Conservation (phyloP, 2,888 invertebrate genomes). For the Lepidocyrtinus sp. region DNA sequence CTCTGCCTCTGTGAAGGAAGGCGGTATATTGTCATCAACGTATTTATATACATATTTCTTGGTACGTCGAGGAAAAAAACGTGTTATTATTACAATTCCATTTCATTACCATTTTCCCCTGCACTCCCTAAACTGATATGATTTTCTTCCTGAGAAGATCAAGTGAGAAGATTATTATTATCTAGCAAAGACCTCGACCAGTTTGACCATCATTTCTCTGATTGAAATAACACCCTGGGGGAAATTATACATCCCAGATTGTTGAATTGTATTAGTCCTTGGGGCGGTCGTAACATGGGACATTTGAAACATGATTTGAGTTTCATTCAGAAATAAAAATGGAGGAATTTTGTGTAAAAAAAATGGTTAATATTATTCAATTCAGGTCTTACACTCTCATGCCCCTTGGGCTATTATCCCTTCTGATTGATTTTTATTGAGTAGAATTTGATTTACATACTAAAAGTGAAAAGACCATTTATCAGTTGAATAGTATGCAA, state of each 20-base stretch:
- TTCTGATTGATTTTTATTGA: constrained; percentile 39
- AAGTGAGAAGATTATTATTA: constrained; percentile 26
- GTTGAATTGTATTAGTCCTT: constrained; percentile 46
- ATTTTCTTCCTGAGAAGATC: constrained; percentile 17
- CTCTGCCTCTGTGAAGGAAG: constrained; percentile 52
- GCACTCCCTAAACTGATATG: constrained; percentile 10
- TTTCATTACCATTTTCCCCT: too few species aligned
- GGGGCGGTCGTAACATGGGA: constrained; percentile 44
- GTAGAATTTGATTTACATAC: constrained; percentile 25
- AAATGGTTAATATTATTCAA: too few species aligned
- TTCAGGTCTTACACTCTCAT: too few species aligned
- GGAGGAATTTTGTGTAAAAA: too few species aligned
- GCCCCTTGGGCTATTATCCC: constrained; percentile 34
- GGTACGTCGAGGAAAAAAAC: neutral
- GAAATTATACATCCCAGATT: too few species aligned
- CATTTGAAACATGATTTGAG: too few species aligned
- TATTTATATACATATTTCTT: constrained; percentile 45
- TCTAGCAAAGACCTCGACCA: too few species aligned
- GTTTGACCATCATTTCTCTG: too few species aligned
- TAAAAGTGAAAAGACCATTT: neutral
- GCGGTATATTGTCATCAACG: too few species aligned
- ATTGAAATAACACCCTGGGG: too few species aligned
- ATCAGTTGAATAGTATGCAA: neutral
- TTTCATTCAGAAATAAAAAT: constrained; percentile 35
- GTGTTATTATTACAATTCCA: constrained; percentile 44